phyloP scores from a whole-genome alignment of 2,888 invertebrate genomes.

The Stenolophus ochropezus region DNA sequence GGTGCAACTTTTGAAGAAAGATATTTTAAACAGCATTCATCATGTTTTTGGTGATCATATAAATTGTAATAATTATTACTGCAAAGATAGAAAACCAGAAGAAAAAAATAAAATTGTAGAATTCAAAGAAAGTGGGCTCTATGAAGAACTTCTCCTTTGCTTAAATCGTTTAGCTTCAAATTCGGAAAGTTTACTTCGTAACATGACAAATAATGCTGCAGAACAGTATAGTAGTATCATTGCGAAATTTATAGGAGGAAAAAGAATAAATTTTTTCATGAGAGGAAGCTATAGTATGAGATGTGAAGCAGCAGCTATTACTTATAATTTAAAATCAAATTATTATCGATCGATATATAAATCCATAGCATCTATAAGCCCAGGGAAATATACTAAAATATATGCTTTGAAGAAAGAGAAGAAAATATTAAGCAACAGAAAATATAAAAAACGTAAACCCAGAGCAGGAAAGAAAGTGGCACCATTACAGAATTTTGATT shows the following conservation, averaged over 20 bases:
- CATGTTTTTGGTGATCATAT: too few species aligned
- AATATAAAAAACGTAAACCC: neutral
- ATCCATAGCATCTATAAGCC: too few species aligned
- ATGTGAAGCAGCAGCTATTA: slow-evolving; percentile 11
- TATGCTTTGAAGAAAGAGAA: neutral
- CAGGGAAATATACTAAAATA: too few species aligned
- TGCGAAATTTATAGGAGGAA: slow-evolving; percentile 33
- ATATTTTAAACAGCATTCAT: too few species aligned
- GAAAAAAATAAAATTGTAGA: slow-evolving; percentile 4
- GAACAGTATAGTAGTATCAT: slow-evolving; percentile 28
- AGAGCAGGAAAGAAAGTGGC: neutral
- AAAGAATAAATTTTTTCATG: slow-evolving; percentile 22
- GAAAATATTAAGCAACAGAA: neutral
- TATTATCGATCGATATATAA: too few species aligned
- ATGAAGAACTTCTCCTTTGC: slow-evolving; percentile 25
- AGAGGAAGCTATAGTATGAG: slow-evolving; percentile 4
- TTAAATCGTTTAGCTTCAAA: slow-evolving; percentile 23
- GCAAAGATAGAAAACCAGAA: too few species aligned
- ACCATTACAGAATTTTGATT: neutral
- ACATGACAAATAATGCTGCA: too few species aligned
- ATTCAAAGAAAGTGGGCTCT: slow-evolving; percentile 14
- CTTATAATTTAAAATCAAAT: too few species aligned
- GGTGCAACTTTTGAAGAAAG: too few species aligned
- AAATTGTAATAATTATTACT: too few species aligned
- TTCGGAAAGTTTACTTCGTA: slow-evolving; percentile 26